These are phyloP conservation scores for Drosophila gaucha DNA, from an alignment of 2,888 invertebrate genomes.

Conservation along the genomic window DNA sequence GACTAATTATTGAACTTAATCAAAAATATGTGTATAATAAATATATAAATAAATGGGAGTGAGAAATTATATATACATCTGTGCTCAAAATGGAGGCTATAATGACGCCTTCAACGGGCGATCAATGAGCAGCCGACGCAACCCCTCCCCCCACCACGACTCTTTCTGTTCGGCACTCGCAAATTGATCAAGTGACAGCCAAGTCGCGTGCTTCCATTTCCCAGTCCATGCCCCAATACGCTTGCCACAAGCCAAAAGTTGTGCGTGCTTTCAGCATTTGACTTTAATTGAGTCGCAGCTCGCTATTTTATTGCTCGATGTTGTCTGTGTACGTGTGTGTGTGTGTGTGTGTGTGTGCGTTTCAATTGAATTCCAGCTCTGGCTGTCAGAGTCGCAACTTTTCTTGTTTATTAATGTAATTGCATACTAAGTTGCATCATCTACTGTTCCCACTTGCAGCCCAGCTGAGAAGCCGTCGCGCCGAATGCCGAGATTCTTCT, in stretches of 20 bases:
- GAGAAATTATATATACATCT: neutral
- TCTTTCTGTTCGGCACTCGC: neutral
- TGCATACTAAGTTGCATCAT: constrained; percentile 45
- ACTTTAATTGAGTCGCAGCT: constrained; percentile 77
- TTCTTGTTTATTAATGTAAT: constrained; percentile 66
- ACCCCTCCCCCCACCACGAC: too few species aligned
- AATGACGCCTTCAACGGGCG: constrained; percentile 25
- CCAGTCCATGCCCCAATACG: neutral
- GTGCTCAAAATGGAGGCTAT: constrained; percentile 5
- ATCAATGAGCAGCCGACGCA: constrained; percentile 19
- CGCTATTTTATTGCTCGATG: constrained; percentile 63
- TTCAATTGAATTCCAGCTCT: constrained; percentile 48
- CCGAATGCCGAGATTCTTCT: constrained; percentile 81
- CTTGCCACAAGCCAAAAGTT: constrained; percentile 2
- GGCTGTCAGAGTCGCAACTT: constrained; percentile 18
- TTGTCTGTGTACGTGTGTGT: constrained; percentile 29
- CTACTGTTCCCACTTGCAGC: constrained; percentile 10
- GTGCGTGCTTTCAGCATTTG: constrained; percentile 63
- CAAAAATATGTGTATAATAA: neutral
- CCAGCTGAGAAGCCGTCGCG: constrained; percentile 29
- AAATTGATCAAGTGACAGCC: constrained; percentile 64
- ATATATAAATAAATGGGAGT: neutral
- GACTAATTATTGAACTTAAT: constrained; percentile 19
- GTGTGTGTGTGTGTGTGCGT: constrained; percentile 34
- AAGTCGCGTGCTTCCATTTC: constrained; percentile 65